Evolutionary conservation across 1,140 invertebrate species (phyloP).

Genomic region (Caligus rogercresseyi): DNA sequence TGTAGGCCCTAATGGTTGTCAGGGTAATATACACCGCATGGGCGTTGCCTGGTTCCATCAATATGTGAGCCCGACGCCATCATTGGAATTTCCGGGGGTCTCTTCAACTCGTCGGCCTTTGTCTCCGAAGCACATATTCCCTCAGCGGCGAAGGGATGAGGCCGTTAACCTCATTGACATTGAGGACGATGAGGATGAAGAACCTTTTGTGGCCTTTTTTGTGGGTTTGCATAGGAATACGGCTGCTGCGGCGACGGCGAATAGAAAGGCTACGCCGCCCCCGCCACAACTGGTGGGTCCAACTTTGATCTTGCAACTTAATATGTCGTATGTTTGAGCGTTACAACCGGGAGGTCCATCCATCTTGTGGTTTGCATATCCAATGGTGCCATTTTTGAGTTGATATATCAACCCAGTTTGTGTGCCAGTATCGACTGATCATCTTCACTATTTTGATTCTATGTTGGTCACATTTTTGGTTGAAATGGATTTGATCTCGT

Average conservation of each 20-base stretch:
- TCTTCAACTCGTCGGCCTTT: background rate
- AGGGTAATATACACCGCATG: background rate
- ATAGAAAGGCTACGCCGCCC: no score
- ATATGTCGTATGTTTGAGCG: no score
- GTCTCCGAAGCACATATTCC: background rate
- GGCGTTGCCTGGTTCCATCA: constrained; percentile 19
- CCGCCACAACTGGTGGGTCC: background rate
- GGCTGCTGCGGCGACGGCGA: no score
- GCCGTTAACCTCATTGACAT: constrained; percentile 11
- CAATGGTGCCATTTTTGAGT: no score
- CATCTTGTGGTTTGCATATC: no score
- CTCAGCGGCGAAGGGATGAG: background rate
- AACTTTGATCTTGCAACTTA: no score
- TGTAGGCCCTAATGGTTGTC: constrained; percentile 1
- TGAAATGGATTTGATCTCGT: no score
- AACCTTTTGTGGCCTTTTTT: constrained; percentile 4
- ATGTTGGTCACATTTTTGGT: no score
- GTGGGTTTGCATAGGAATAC: background rate
- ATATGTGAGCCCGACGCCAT: constrained; percentile 11
- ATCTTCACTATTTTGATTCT: no score
- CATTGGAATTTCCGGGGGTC: background rate
- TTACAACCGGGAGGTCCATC: no score
- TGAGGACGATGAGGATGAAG: constrained; percentile 4
- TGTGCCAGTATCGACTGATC: no score
- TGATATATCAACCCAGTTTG: no score